Conservation (phyloP, 2,113 vertebrate species). For the Kryptolebias marmoratus region DNA sequence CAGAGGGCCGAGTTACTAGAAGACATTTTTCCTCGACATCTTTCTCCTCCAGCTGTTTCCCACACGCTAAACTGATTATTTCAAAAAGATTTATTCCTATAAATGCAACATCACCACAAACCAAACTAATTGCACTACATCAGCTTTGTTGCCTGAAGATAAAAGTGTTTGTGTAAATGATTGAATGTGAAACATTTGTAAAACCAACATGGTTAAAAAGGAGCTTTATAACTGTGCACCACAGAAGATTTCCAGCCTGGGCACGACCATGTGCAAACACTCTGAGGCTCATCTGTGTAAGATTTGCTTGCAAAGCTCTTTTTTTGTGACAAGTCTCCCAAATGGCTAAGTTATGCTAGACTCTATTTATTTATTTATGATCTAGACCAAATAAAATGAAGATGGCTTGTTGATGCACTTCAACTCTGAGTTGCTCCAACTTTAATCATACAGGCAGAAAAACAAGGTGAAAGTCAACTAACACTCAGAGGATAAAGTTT, state of each 20-base stretch:
- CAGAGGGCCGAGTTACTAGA: conserved; percentile 1
- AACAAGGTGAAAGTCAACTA: no score
- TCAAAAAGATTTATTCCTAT: conserved; percentile 41
- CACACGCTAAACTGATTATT: background rate
- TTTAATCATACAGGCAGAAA: background rate
- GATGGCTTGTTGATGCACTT: background rate
- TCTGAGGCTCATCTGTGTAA: background rate
- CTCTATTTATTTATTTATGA: conserved; percentile 12
- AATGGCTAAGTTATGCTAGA: conserved; percentile 9
- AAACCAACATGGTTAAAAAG: no score
- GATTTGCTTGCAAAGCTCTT: background rate
- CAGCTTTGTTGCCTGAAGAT: no score
- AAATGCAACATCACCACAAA: conserved; percentile 53
- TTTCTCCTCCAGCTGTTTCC: conserved; percentile 32
- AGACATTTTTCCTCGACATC: background rate
- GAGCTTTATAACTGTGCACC: background rate
- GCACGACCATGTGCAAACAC: background rate
- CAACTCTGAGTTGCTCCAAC: background rate
- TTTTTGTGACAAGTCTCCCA: background rate
- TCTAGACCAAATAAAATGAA: conserved; percentile 5
- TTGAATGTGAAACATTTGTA: background rate
- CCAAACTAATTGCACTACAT: background rate
- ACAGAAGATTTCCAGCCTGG: background rate
- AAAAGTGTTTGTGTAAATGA: no score
- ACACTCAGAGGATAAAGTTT: no score